These are phyloP conservation scores for Octonoba sinensis DNA, from an alignment of 2,888 invertebrate species.

Conservation along the genomic window DNA sequence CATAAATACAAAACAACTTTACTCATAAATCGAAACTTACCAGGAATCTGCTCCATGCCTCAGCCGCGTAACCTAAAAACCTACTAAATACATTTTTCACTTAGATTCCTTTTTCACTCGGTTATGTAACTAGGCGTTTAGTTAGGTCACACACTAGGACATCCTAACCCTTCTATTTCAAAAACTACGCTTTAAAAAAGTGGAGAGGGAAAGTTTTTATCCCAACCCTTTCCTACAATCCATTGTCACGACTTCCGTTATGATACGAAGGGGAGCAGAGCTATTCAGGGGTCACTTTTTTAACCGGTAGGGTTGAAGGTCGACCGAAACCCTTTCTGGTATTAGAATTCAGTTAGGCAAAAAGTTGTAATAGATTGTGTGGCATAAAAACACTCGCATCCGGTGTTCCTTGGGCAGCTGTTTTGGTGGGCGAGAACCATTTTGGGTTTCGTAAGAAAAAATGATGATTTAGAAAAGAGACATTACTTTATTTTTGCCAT, in stretches of 20 bases:
- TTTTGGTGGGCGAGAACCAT: not conserved
- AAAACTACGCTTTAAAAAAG: not conserved
- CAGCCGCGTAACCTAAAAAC: too few species aligned
- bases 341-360: conserved; percentile 6
- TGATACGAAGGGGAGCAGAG: conserved; percentile 15
- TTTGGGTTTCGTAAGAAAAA: too few species aligned
- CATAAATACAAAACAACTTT: too few species aligned
- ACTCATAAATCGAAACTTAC: too few species aligned
- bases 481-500: too few species aligned
- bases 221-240: not conserved
- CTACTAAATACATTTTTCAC: too few species aligned
- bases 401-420: conserved; percentile 22
- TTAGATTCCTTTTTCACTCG: too few species aligned
- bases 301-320: conserved; percentile 41
- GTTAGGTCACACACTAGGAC: conserved; percentile 7
- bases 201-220: too few species aligned
- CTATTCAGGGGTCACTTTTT: conserved; percentile 36
- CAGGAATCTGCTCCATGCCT: too few species aligned
- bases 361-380: not conserved
- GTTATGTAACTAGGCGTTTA: conserved; percentile 47
- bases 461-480: too few species aligned
- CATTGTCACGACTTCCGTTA: conserved; percentile 24
- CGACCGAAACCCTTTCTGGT: conserved; percentile 34
- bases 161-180: conserved; percentile 34
- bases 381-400: not conserved